Evolutionary conservation across 2,797 vertebrate genomes (phyloP).

Genomic region (Coreius guichenoti): DNA sequence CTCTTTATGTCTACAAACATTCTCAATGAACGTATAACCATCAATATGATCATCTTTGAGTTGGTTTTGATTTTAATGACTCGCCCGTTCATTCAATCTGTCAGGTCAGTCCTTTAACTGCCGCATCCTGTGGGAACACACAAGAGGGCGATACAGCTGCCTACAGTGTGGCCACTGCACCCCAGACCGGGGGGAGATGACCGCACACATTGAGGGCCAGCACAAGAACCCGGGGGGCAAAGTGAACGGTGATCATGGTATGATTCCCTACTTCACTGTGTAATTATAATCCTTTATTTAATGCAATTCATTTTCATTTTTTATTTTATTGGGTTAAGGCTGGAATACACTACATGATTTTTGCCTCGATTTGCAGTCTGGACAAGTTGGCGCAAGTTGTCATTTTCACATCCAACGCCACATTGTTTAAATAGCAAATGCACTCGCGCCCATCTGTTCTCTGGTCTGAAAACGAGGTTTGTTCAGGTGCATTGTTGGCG

Average conservation of each 20-base stretch:
- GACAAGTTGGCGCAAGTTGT: neutral
- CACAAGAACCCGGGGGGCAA: conserved; percentile 75
- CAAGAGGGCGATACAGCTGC: conserved; percentile 89
- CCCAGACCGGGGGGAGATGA: conserved; percentile 87
- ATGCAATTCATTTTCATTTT: neutral
- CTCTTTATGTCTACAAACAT: neutral
- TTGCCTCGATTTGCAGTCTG: neutral
- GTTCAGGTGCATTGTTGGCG: no score
- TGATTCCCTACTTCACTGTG: conserved; percentile 4
- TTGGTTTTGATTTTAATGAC: neutral
- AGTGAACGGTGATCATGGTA: conserved; percentile 69
- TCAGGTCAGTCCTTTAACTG: conserved; percentile 82
- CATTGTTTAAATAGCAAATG: no score
- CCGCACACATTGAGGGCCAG: conserved; percentile 83
- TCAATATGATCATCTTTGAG: neutral
- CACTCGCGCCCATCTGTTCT: no score
- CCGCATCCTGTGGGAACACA: conserved; percentile 94
- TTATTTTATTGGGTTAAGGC: neutral
- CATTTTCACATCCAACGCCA: no score
- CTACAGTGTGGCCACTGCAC: conserved; percentile 85
- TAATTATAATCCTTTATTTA: neutral
- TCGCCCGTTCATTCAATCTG: conserved; percentile 11
- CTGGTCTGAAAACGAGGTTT: no score
- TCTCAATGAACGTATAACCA: neutral
- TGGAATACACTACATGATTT: neutral